Percentiles rank a stretch among this genome's conserved stretches.
These are phyloP conservation scores for Eilema depressum DNA, from an alignment of 2,888 invertebrate species.

Conservation along the genomic window DNA sequence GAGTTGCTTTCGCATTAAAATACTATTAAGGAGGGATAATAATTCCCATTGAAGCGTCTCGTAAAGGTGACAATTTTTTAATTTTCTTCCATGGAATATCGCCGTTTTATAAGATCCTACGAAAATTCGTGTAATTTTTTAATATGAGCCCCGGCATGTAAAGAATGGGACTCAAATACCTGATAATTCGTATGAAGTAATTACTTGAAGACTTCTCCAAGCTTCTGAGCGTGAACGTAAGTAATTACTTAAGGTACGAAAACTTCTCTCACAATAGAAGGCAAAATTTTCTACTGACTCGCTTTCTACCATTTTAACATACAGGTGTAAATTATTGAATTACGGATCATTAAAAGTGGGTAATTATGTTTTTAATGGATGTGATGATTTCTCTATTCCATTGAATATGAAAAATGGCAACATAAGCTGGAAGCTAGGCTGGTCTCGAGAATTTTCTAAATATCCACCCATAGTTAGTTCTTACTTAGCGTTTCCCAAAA, in stretches of 20 bases:
- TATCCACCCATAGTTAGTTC: too few relatives aligned
- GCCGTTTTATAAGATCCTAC: neutral
- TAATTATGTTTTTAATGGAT: neutral
- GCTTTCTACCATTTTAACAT: neutral
- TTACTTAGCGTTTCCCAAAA: too few relatives aligned
- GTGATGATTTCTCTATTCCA: neutral
- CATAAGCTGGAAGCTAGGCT: neutral
- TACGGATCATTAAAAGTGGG: neutral
- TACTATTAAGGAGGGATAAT: too few relatives aligned
- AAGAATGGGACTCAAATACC: neutral
- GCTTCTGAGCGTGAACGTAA: neutral
- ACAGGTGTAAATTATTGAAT: neutral
- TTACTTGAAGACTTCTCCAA: neutral
- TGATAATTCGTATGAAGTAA: neutral
- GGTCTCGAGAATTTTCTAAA: neutral
- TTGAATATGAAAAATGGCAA: neutral
- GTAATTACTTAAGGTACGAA: neutral
- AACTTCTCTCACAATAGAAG: neutral
- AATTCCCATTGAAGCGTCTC: too few relatives aligned
- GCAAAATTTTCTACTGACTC: neutral
- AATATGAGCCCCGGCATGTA: neutral
- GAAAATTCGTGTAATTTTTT: neutral
- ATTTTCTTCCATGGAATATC: neutral
- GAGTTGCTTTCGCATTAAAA: too few relatives aligned
- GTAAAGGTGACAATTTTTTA: neutral